Base-by-base conservation (phyloP, 2,797 vertebrate genomes). In the Anguilla anguilla region DNA sequence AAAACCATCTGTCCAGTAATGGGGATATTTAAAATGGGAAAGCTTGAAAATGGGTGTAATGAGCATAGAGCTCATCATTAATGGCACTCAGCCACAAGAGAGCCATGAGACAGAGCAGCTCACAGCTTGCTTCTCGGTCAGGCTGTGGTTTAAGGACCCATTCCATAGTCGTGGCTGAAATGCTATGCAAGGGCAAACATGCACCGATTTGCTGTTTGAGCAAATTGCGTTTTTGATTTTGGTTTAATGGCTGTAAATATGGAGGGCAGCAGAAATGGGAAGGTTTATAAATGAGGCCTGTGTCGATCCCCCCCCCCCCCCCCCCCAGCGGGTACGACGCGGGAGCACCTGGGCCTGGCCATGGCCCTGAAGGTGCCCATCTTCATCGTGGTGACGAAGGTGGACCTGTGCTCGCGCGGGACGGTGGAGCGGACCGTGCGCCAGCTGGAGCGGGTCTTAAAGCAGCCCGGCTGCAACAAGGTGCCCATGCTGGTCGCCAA, bases 341-440 rank as follows among this genome's bases (percentile, higher is more conserved):
- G 98, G 90, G 98, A 99, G 91, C 98, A 99, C 94, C 94, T 99
- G 92, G 98, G 98, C 85, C 96, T 99, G 90, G 98, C 98, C 55
- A 97, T 99, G 97, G 98, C 98, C 15, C 97, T 99, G 90, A 99
- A 99, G 93, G 97, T 99, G 86, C 98, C 98, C 85, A 98, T 99
- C 96, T 99, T 99, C 93, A 96, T 99, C 79, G 98, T 97, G 92
- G 96, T 99, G 94, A 99, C 97, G 94, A 99, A 99, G 94, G 97
- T 98, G 91, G 98, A 99, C 93, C 93, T 99, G 90, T 98, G 98
- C 90, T 96, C 96, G 7, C 96, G 96, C 81, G 95, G 96, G 91
- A 97, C 97, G 0, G 97, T 98, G 93, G 98, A 99, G 88, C 94
- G 98, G 83, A 99, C 98, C 0, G 97, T 99, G 10, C 97, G 97